Evolutionary conservation across 2,888 invertebrate genomes (phyloP), one percentile per base, ranked within the genome.

Genomic region (Auanema freiburgensis): DNA sequence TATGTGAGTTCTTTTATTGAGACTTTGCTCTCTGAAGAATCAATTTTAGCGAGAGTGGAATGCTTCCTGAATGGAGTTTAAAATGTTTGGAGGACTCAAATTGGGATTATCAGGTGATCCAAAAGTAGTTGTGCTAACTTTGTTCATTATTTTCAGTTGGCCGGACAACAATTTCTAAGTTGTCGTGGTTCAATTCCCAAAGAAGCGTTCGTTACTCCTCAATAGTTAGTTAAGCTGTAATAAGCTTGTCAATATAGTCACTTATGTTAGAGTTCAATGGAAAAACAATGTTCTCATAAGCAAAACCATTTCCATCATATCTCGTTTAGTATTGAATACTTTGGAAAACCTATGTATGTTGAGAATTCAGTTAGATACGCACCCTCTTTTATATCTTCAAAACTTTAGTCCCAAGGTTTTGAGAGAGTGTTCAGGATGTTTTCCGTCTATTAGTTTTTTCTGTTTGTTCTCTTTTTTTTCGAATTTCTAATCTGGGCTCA

Each of bases 41-140:
- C 23, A 46, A 2, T 2, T 54, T 61, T 46, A 62, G 62, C 10
- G 52, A 58, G 10, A 74, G 72, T 53, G 76, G 79, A 23, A 80
- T 81, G 81, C 66, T 72, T 46, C 57, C 69, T 6, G 74, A 76
- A 16, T 81, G 77, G 74, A 69, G 74, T 33, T 63, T 61, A 40
- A 75, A 80, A 57, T 81, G 81, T 56, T 69, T 81, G 11, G 71
- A 66, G 33, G 81, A 81, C 41, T 64, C 63, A 41, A 65, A 66
- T 14, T 81, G 79, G 78, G 65, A 81, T 60, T 81, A 58, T 52
- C 76, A 79, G 42, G 79, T 79, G 43, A 50, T 71, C 53, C 40
- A 53, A 12, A 16, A 23, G 12, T 23, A 1, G 4, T 8, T 3
- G 16, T 8, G 10, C 16, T 21, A 5, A 5, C n/a, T 24, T 46